Evolutionary conservation across 2,888 invertebrate species (phyloP).

Genomic region (Ichneumoninae sp.): DNA sequence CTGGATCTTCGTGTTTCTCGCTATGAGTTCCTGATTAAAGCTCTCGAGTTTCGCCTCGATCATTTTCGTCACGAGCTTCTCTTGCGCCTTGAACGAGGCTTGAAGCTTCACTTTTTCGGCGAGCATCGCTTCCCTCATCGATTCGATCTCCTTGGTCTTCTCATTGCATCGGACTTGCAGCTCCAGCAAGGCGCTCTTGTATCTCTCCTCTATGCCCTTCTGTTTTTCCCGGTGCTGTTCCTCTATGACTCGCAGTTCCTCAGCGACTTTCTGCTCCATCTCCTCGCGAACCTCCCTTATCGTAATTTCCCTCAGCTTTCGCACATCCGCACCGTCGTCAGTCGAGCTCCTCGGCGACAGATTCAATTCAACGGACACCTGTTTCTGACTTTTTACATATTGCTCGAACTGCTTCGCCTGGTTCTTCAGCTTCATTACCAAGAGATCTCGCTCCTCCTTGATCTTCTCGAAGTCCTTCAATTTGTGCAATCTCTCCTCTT

Average conservation of each 20-base stretch:
- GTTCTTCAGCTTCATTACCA: conserved; percentile 87
- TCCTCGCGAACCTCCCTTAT: conserved; percentile 88
- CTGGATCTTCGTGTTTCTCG: conserved; percentile 77
- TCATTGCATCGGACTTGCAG: conserved; percentile 85
- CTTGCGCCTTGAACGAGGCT: conserved; percentile 86
- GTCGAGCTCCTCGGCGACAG: conserved; percentile 74
- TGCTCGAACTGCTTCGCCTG: conserved; percentile 88
- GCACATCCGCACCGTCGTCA: conserved; percentile 79
- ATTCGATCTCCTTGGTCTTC: conserved; percentile 86
- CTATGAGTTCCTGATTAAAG: conserved; percentile 75
- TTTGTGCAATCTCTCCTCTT: conserved; percentile 73
- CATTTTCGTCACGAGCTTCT: conserved; percentile 85
- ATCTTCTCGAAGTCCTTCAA: conserved; percentile 78
- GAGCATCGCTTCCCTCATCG: conserved; percentile 85
- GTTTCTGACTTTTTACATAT: conserved; percentile 86
- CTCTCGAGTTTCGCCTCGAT: conserved; percentile 82
- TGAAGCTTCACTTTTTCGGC: conserved; percentile 85
- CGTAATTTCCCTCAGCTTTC: conserved; percentile 85
- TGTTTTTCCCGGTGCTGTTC: conserved; percentile 85
- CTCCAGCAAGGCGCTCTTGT: conserved; percentile 84
- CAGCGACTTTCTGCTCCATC: conserved; percentile 88
- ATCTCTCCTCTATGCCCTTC: conserved; percentile 85
- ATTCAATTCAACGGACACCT: conserved; percentile 79
- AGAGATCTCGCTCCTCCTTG: conserved; percentile 86
- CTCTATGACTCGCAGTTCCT: conserved; percentile 87